Evolutionary conservation across 2,888 invertebrate genomes (phyloP).

Genomic region (Drosophila kokeensis): DNA sequence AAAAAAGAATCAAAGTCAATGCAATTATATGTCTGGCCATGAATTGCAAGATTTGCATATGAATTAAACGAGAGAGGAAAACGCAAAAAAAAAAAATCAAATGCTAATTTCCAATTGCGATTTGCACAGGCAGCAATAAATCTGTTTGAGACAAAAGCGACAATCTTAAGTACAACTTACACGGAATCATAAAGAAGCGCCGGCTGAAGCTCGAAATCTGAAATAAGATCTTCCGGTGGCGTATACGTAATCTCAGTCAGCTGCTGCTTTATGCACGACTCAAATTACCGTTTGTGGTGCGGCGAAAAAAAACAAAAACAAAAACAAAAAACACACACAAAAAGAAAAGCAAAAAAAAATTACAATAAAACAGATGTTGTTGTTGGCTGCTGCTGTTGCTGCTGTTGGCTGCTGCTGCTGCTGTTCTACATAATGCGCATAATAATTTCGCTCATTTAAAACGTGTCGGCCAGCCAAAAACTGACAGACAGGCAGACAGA

Average conservation of each 20-base stretch:
- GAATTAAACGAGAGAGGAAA: conserved; percentile 29
- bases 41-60: conserved; percentile 54
- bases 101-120: conserved; percentile 71
- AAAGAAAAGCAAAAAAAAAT: neutral
- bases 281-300: conserved; percentile 52
- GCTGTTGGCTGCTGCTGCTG: conserved; percentile 25
- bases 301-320: neutral
- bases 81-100: conserved; percentile 51
- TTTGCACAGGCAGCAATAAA: conserved; percentile 48
- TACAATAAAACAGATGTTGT: neutral
- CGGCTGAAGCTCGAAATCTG: conserved; percentile 53
- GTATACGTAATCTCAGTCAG: conserved; percentile 72
- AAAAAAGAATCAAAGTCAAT: conserved; percentile 40
- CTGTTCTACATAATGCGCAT: conserved; percentile 73
- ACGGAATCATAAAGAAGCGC: conserved; percentile 55
- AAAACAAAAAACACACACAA: neutral
- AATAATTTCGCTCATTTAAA: conserved; percentile 73
- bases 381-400: neutral
- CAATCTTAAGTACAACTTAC: conserved; percentile 53
- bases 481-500: conserved; percentile 15
- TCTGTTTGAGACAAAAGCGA: conserved; percentile 60
- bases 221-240: conserved; percentile 74
- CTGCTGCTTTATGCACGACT: conserved; percentile 41
- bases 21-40: conserved; percentile 61
- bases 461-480: conserved; percentile 71